phyloP scores from a whole-genome alignment of 2,888 invertebrate species.

The Agonopterix subpropinquella region DNA sequence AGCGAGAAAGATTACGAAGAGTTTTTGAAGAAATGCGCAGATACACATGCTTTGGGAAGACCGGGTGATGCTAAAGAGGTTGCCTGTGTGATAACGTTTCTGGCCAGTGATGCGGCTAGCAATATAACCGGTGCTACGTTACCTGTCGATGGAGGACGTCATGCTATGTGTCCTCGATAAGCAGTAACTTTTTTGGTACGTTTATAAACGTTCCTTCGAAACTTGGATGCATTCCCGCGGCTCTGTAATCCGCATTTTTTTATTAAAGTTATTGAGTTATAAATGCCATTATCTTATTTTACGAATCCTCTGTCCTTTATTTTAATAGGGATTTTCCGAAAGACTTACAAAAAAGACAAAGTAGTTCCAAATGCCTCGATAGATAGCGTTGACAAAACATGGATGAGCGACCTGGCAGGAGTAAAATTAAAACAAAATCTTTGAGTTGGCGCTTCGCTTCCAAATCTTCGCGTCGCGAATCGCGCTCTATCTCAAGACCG shows the following conservation, averaged over 20 bases:
- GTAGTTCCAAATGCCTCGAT: too few species aligned
- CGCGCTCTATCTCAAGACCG: too few species aligned
- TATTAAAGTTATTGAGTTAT: not conserved
- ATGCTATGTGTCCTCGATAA: constrained; percentile 90
- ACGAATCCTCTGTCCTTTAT: not conserved
- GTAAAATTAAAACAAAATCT: too few species aligned
- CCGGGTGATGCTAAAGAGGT: constrained; percentile 90
- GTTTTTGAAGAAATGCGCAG: constrained; percentile 87
- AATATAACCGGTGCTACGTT: constrained; percentile 90
- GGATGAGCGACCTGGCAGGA: too few species aligned
- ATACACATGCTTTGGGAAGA: constrained; percentile 92
- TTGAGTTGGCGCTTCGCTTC: too few species aligned
- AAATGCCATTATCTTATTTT: not conserved
- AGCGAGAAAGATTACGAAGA: constrained; percentile 83
- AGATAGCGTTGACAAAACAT: too few species aligned
- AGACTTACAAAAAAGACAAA: too few species aligned
- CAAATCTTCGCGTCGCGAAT: too few species aligned
- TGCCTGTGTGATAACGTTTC: constrained; percentile 89
- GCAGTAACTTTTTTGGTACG: not conserved
- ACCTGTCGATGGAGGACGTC: constrained; percentile 92
- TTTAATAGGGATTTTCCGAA: too few species aligned
- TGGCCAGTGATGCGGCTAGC: constrained; percentile 89
- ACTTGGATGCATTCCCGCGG: too few species aligned
- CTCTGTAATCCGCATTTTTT: not conserved
- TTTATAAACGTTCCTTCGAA: too few species aligned